phyloP scores from a whole-genome alignment of 2,888 invertebrate species.

The Gisinianus flammeolus region DNA sequence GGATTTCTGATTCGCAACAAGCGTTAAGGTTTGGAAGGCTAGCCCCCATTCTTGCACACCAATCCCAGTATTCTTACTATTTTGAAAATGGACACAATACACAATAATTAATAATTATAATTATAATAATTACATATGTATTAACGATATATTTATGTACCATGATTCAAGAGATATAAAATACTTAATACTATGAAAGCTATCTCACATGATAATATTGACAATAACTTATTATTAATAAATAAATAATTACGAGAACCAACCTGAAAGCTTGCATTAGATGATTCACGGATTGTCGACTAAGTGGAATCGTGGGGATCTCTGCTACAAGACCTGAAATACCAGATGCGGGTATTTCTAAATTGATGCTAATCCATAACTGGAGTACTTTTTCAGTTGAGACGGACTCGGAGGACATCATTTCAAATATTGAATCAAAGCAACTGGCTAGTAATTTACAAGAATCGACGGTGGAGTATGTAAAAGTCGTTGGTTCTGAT shows the following conservation, averaged over 20 bases:
- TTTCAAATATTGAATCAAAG: conserved; percentile 56
- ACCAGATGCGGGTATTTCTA: no score
- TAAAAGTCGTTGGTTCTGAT: background rate
- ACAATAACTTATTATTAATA: no score
- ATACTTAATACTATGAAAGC: no score
- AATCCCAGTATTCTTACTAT: conserved; percentile 68
- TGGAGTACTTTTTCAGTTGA: conserved; percentile 84
- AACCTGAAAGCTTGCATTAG: conserved; percentile 72
- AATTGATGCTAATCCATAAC: conserved; percentile 71
- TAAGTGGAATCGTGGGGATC: conserved; percentile 71
- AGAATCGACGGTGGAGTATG: conserved; percentile 37
- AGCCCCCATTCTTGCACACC: conserved; percentile 80
- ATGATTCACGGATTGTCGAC: conserved; percentile 70
- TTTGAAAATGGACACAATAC: no score
- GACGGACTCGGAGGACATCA: conserved; percentile 64
- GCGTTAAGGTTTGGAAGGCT: conserved; percentile 76
- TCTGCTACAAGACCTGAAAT: background rate
- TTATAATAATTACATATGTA: no score
- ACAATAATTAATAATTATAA: no score
- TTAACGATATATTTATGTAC: no score
- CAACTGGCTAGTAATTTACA: conserved; percentile 43
- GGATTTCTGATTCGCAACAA: conserved; percentile 63
- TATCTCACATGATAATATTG: no score
- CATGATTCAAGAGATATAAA: no score
- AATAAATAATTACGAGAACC: no score